Evolutionary conservation across 2,888 invertebrate species (phyloP).

Genomic region (Thereva nobilitata): DNA sequence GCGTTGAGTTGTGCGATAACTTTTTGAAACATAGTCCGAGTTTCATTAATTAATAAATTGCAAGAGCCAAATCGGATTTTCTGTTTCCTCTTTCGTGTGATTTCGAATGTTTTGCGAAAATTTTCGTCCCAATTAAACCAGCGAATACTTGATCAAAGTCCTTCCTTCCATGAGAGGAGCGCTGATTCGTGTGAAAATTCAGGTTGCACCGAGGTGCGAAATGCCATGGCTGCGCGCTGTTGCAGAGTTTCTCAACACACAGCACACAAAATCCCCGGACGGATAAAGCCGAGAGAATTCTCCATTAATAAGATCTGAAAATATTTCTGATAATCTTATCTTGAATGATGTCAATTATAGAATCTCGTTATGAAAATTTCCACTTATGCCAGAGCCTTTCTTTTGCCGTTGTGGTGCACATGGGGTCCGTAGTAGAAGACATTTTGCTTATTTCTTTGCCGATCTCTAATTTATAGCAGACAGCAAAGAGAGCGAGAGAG

Average conservation of each 20-base stretch:
- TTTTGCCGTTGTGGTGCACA: slow-evolving; percentile 33
- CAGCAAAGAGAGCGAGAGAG: no score
- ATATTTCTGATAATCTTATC: slow-evolving; percentile 47
- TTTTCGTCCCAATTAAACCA: slow-evolving; percentile 27
- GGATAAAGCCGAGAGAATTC: slow-evolving; percentile 40
- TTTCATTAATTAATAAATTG: slow-evolving; percentile 29
- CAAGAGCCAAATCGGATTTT: slow-evolving; percentile 1
- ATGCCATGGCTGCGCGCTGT: slow-evolving; percentile 12
- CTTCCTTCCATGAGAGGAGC: not conserved
- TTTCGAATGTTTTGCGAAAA: slow-evolving; percentile 16
- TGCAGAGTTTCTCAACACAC: slow-evolving; percentile 31
- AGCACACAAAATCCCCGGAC: slow-evolving; percentile 42
- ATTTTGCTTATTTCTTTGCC: slow-evolving; percentile 12
- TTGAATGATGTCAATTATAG: slow-evolving; percentile 46
- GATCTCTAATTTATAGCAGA: slow-evolving; percentile 23
- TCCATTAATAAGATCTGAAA: slow-evolving; percentile 44
- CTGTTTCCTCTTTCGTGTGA: slow-evolving; percentile 1
- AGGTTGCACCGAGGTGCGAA: slow-evolving; percentile 30
- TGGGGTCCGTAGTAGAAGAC: slow-evolving; percentile 21
- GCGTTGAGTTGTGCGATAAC: slow-evolving; percentile 18
- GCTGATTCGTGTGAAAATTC: slow-evolving; percentile 33
- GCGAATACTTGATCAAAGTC: slow-evolving; percentile 26
- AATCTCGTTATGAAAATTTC: slow-evolving; percentile 45
- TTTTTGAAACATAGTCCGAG: slow-evolving; percentile 10
- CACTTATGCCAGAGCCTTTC: slow-evolving; percentile 42